A percentile compares a stretch with the other conserved stretches of the same genome.
These are phyloP conservation scores for Anguilla japonica DNA, from an alignment of 2,113 vertebrate genomes.

Conservation along the genomic window DNA sequence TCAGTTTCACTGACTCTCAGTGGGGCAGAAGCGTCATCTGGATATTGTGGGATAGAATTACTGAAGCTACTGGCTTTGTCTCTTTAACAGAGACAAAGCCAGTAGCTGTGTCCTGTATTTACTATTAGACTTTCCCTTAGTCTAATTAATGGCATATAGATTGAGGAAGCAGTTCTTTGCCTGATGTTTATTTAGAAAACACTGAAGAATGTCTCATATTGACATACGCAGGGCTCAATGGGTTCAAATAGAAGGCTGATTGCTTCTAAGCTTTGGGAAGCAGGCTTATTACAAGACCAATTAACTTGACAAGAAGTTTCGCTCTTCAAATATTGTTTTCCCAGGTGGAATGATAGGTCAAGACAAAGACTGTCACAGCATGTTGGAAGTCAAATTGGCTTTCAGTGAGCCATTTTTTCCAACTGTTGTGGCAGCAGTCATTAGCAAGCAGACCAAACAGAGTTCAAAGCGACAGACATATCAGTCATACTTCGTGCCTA, in stretches of 20 bases:
- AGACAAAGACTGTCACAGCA: background rate
- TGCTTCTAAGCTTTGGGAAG: background rate
- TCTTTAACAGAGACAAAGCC: too few species aligned
- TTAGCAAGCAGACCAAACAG: background rate
- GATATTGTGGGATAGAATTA: too few species aligned
- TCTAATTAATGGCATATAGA: background rate
- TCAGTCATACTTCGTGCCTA: background rate
- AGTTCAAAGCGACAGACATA: background rate
- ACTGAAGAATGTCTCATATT: background rate
- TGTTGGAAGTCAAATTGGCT: background rate
- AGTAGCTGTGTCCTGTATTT: too few species aligned
- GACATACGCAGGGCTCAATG: background rate
- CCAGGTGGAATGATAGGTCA: background rate
- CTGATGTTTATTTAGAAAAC: background rate
- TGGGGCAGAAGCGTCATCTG: too few species aligned
- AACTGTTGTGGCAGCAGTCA: background rate
- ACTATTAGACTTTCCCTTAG: background rate
- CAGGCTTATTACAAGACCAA: background rate
- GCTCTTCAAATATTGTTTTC: background rate
- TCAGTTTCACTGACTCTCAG: too few species aligned
- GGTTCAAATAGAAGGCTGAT: background rate
- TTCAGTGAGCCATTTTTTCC: background rate
- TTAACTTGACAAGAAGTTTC: background rate
- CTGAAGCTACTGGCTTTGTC: background rate
- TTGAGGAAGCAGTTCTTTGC: background rate